A percentile compares a stretch with the other conserved stretches of the same genome.
Conservation (phyloP, 2,797 vertebrate genomes). For the Macropodus opercularis region DNA sequence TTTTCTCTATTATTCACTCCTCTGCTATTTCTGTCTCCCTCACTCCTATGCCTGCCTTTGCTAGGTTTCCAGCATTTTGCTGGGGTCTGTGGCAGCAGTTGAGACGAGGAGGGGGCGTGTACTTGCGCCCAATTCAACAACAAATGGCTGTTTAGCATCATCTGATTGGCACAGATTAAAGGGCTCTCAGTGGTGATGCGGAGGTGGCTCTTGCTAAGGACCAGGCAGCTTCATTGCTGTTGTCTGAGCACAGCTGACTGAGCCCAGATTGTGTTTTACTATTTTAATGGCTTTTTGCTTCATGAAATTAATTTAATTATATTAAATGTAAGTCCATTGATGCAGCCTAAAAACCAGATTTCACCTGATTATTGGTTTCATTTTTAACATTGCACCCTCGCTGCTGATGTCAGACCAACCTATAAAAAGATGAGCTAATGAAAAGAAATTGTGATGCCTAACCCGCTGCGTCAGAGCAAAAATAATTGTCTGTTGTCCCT, state of each 20-base stretch:
- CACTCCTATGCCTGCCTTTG: constrained; percentile 43
- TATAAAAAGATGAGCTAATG: background rate
- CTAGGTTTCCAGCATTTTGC: constrained; percentile 67
- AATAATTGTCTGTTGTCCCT: no score
- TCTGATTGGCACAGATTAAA: constrained; percentile 82
- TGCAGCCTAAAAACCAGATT: constrained; percentile 4
- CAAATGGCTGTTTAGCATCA: constrained; percentile 74
- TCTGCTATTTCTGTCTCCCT: constrained; percentile 72
- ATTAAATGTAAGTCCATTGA: constrained; percentile 13
- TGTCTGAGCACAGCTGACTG: constrained; percentile 53
- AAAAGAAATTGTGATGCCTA: no score
- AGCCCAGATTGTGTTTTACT: constrained; percentile 22
- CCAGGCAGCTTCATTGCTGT: constrained; percentile 49
- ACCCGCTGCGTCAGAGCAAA: no score
- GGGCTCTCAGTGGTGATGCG: constrained; percentile 62
- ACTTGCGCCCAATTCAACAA: constrained; percentile 66
- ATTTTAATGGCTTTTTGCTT: constrained; percentile 32
- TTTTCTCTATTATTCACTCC: constrained; percentile 73
- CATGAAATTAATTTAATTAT: no score
- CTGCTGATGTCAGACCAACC: constrained; percentile 1
- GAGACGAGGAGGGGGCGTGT: constrained; percentile 57
- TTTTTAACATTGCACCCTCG: constrained; percentile 9
- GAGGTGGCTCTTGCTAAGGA: constrained; percentile 64
- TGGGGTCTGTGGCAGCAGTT: constrained; percentile 63
- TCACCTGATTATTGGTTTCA: constrained; percentile 6